phyloP scores from a whole-genome alignment of 2,797 vertebrate species.

The Propithecus deckenii region DNA sequence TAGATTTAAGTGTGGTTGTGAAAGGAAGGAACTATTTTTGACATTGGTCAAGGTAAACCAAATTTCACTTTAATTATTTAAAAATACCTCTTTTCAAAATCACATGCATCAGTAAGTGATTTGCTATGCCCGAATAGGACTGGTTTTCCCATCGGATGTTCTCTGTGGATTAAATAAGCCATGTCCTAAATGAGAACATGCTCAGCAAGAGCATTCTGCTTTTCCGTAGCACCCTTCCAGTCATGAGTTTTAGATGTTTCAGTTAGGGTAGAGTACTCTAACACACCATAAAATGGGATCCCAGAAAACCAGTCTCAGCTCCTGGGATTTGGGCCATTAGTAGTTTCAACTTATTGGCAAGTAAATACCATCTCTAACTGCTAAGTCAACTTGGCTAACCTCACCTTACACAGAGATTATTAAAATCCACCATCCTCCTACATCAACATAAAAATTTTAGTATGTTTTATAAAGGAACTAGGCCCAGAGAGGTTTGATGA shows the following conservation, averaged over 20 bases:
- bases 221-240: background rate
- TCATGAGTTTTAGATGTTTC: background rate
- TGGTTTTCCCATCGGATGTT: background rate
- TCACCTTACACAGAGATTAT: background rate
- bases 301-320: background rate
- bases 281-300: background rate
- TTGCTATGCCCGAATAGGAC: background rate
- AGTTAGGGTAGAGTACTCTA: background rate
- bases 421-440: background rate
- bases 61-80: slow-evolving; percentile 21
- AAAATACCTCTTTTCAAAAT: slow-evolving; percentile 29
- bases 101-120: background rate
- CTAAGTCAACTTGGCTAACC: background rate
- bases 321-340: background rate
- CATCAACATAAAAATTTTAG: background rate
- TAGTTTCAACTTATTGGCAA: background rate
- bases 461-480: background rate
- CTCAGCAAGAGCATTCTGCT: background rate
- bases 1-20: slow-evolving; percentile 9
- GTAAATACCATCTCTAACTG: background rate
- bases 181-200: background rate
- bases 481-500: background rate
- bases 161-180: background rate
- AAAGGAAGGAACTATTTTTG: background rate
- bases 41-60: slow-evolving; percentile 1